Evolutionary conservation across 1,140 invertebrate species (phyloP), one percentile per base, ranked within the genome.

Genomic region (Zaprionus africanus): DNA sequence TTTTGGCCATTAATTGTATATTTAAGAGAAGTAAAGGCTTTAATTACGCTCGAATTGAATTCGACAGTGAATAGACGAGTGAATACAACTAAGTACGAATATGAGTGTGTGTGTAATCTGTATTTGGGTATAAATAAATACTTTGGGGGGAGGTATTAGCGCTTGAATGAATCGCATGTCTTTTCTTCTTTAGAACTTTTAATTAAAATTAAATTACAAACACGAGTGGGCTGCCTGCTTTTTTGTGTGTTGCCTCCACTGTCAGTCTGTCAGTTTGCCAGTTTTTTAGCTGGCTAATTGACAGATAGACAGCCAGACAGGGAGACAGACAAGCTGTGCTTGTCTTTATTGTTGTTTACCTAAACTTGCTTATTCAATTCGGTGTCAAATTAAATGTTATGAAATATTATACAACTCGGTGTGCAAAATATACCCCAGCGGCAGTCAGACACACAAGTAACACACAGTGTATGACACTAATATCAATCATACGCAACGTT

Each of bases 131-230:
- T 46, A 46, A 7, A 46, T 46, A 46, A 46, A 46, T 46, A 46
- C 41, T 53, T 38, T 17, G 6, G 46, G 17, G 41, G 22, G 43
- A 34, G 24, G 58, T 86, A 79, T 79, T 79, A 82, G 64, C 79
- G 85, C 73, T 82, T 90, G 76, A 90, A 85, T 85, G 85, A 90
- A 77, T 90, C 81, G 85, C 85, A 90, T 85, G 86, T 85, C 86
- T 90, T 88, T 87, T 46, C 41, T 87, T 84, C 69, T 77, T 85
- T 79, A 90, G 86, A 90, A 85, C 85, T 82, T 82, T 90, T 90
- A 85, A 90, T 90, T 90, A 90, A 79, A 90, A 73, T 76, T 82
- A 82, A 85, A 88, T 90, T 90, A 85, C 71, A 15, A 61, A 79
- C 76, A 81, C 79, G 76, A 77, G 75, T 84, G 72, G 75, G 71